Evolutionary conservation across 2,797 vertebrate genomes (phyloP).

Genomic region (Aratinga solstitialis): DNA sequence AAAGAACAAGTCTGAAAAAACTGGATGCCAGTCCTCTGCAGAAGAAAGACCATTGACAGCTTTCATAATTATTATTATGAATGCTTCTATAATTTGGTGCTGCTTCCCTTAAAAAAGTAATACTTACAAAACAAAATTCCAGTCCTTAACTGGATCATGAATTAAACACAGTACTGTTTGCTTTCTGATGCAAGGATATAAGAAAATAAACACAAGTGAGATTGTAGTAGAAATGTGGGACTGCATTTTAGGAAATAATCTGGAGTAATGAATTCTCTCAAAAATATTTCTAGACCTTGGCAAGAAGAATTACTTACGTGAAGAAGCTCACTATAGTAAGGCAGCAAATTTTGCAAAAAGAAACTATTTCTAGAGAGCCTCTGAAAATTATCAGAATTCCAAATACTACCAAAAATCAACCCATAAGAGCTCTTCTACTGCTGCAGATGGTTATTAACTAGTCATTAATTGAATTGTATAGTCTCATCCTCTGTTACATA

Average conservation of each 20-base stretch:
- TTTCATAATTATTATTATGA: neutral
- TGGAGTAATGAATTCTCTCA: neutral
- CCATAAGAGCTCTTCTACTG: neutral
- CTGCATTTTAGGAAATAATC: neutral
- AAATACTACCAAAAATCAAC: neutral
- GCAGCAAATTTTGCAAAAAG: neutral
- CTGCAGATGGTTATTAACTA: neutral
- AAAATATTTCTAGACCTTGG: neutral
- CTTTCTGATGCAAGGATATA: neutral
- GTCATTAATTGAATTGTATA: neutral
- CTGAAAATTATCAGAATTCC: neutral
- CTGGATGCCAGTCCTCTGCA: neutral
- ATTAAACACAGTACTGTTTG: neutral
- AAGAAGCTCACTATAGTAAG: neutral
- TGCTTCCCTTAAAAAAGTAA: neutral
- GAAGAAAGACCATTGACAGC: neutral
- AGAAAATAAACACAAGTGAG: neutral
- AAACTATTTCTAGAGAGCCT: neutral
- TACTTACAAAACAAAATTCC: neutral
- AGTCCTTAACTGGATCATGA: neutral
- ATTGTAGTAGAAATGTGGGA: neutral
- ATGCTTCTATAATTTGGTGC: neutral
- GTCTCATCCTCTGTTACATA: neutral
- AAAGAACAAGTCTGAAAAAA: neutral
- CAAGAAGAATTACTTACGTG: neutral